These are phyloP conservation scores for Arbacia lixula DNA, from an alignment of 53 echinoderm and acorn worm genomes.

Conservation along the genomic window DNA sequence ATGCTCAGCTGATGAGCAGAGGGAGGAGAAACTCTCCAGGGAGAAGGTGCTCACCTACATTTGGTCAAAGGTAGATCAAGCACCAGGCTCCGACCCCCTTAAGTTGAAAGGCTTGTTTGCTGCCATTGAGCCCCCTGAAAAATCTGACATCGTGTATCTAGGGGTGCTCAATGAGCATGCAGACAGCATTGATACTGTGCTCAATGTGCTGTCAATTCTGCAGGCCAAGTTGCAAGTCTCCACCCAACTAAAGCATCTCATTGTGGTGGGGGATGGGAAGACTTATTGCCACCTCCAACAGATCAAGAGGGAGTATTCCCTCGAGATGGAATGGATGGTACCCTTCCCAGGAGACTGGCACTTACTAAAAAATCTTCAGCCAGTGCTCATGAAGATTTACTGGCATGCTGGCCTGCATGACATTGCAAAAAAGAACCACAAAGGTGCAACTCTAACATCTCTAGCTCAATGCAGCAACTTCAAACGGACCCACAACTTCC, in stretches of 20 bases:
- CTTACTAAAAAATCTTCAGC: slow-evolving; percentile 45
- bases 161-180: slow-evolving; percentile 56
- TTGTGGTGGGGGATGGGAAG: slow-evolving; percentile 59
- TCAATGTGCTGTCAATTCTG: neutral
- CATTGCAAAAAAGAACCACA: slow-evolving; percentile 43
- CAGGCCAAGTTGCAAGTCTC: neutral
- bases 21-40: neutral
- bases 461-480: slow-evolving; percentile 37
- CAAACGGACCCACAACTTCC: slow-evolving; percentile 33
- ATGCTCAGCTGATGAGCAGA: neutral
- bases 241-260: neutral
- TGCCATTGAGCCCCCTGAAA: slow-evolving; percentile 6
- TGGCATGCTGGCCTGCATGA: slow-evolving; percentile 59
- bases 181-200: slow-evolving; percentile 52
- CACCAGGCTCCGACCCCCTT: too few relatives aligned
- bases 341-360: slow-evolving; percentile 58
- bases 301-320: slow-evolving; percentile 42
- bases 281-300: slow-evolving; percentile 38
- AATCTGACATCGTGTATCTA: slow-evolving; percentile 33
- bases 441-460: slow-evolving; percentile 33
- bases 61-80: too few relatives aligned
- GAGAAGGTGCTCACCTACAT: neutral
- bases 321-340: slow-evolving; percentile 45
- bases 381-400: slow-evolving; percentile 59
- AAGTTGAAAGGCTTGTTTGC: neutral